These are phyloP conservation scores for Arenicola marina DNA, from an alignment of 2,888 invertebrate genomes.

Conservation along the genomic window DNA sequence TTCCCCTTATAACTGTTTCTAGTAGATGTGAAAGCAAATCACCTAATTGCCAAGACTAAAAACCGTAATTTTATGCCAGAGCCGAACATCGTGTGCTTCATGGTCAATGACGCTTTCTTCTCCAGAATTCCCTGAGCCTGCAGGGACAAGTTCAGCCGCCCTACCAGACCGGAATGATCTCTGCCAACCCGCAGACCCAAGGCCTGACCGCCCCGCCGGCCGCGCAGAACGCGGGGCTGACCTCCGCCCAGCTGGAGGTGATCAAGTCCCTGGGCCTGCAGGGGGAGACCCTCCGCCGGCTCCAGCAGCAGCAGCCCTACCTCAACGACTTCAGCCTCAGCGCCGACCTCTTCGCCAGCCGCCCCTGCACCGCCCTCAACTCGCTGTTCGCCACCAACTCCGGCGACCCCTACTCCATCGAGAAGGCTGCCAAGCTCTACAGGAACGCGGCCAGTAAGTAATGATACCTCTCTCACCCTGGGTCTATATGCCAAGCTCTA, in stretches of 20 bases:
- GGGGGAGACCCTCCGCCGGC: constrained; percentile 34
- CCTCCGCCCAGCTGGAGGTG: constrained; percentile 14
- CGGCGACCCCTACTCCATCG: constrained; percentile 62
- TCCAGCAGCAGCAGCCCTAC: constrained; percentile 22
- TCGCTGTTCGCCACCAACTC: constrained; percentile 19
- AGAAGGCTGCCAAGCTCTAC: constrained; percentile 71
- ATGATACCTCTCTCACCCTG: constrained; percentile 10
- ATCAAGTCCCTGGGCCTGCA: constrained; percentile 28
- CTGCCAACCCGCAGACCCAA: no score
- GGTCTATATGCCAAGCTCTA: constrained; percentile 18
- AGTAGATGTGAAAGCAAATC: no score
- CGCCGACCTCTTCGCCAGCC: constrained; percentile 27
- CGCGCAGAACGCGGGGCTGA: no score
- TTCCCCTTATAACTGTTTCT: no score
- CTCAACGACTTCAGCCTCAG: constrained; percentile 29
- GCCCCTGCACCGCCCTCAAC: constrained; percentile 17
- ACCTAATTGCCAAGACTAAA: no score
- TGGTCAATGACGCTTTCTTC: no score
- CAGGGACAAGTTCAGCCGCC: constrained; percentile 4
- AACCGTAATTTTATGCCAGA: no score
- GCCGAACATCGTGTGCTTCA: no score
- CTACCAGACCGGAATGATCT: no score
- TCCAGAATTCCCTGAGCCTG: constrained; percentile 11
- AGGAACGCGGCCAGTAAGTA: constrained; percentile 71
- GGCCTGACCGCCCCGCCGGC: no score